Conservation (phyloP, 2,797 vertebrate species). For the Chelmon rostratus region DNA sequence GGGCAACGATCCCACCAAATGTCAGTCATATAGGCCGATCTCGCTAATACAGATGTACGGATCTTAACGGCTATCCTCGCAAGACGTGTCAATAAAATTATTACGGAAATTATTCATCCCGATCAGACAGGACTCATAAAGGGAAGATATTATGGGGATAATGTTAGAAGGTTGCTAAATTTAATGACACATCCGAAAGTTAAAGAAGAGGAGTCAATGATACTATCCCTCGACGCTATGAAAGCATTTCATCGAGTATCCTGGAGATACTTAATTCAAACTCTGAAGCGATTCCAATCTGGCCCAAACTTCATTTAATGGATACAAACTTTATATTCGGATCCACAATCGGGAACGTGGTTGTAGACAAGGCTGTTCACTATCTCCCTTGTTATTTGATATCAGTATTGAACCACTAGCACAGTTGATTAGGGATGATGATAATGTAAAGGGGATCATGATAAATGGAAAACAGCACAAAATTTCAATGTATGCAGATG, state of each 20-base stretch:
- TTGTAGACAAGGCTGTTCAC: neutral
- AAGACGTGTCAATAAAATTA: neutral
- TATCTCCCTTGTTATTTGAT: neutral
- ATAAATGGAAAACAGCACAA: too few species aligned
- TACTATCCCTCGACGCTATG: too few species aligned
- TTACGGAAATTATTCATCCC: neutral
- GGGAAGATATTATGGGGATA: neutral
- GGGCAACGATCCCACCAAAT: neutral
- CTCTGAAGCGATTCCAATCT: neutral
- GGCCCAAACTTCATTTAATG: neutral
- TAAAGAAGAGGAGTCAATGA: too few species aligned
- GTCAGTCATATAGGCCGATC: neutral
- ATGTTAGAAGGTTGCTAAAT: neutral
- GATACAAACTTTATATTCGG: neutral
- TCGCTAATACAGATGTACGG: neutral
- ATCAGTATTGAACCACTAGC: too few species aligned
- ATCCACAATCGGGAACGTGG: neutral
- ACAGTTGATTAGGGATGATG: too few species aligned
- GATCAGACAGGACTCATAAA: neutral
- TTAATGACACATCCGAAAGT: too few species aligned
- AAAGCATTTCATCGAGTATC: neutral
- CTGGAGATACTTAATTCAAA: neutral
- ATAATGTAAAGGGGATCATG: too few species aligned
- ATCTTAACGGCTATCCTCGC: neutral
- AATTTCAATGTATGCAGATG: too few species aligned